These are phyloP conservation scores for Cichladusa arquata DNA, from an alignment of 2,113 vertebrate genomes.

Conservation along the genomic window DNA sequence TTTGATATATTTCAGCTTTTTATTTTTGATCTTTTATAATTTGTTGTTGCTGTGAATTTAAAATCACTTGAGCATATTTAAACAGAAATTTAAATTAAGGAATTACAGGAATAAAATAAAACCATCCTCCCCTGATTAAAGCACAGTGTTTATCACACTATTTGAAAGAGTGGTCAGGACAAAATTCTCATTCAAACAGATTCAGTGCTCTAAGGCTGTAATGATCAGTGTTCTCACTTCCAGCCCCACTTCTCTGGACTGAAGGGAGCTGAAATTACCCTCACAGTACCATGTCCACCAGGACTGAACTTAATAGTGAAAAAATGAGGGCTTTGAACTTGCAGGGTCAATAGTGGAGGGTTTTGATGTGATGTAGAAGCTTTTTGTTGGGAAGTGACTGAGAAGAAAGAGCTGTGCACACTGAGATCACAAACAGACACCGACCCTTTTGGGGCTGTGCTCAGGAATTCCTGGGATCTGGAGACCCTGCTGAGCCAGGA, in stretches of 20 bases:
- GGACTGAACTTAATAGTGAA: background rate
- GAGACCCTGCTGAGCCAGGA: background rate
- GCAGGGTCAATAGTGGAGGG: background rate
- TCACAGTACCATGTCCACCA: background rate
- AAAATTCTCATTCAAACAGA: background rate
- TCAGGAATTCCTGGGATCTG: background rate
- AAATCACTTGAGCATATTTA: background rate
- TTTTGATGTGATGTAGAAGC: background rate
- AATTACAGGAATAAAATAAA: background rate
- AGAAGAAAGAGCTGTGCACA: background rate
- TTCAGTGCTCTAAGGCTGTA: background rate
- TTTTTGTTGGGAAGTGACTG: background rate
- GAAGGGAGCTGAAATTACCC: background rate
- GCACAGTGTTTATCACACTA: background rate
- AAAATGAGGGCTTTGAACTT: background rate
- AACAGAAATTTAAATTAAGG: background rate
- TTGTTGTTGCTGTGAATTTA: background rate
- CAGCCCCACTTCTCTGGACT: background rate
- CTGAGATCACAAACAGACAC: too few relatives aligned
- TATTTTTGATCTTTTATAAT: background rate
- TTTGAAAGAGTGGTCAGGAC: background rate
- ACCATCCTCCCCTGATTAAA: background rate
- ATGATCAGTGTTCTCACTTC: background rate
- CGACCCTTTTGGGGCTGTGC: accelerated
- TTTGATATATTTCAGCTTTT: background rate